Evolutionary conservation across 2,888 invertebrate species (phyloP), one percentile per base, ranked within the genome.

Genomic region (Catocala sponsa): DNA sequence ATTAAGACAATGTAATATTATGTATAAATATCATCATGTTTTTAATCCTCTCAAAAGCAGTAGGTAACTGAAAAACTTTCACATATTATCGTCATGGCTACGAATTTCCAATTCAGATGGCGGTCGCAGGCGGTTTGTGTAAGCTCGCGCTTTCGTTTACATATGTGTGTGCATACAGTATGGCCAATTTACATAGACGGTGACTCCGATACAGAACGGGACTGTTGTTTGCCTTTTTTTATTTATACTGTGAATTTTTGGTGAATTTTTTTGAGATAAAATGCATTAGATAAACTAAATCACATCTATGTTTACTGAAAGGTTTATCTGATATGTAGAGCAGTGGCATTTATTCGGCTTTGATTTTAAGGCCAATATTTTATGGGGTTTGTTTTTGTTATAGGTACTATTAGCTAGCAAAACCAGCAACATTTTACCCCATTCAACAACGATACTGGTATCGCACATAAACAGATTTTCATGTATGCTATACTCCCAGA

Each of bases 41-140:
- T 38, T 38, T 38, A 38, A 54, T 5, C 4, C 6, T 10, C 15
- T 13, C 13, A 44, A 15, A 35, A 51, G 43, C 49, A 41, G 46
- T 49, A 43, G n/a, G 13, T 47, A 25, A 25, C 25, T 1, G 9
- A 13, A 41, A 68, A 61, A 65, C 52, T 61, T 66, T 62, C 68
- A 66, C 65, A 59, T 64, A 67, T 73, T 65, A 68, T 53, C 55
- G 59, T 59, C 54, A 65, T 55, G 55, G 59, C 59, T 61, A 60
- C 72, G 70, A 69, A 82, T 84, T 84, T 75, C 75, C 82, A 83
- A 81, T 83, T 80, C 76, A 73, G 76, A 83, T 82, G 59, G 61
- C 51, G 64, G 68, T 74, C 68, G 70, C 59, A 38, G 52, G 53
- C 43, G 67, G 65, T 59, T 51, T 63, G 58, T 59, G 46, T 74